phyloP scores from a whole-genome alignment of 2,797 vertebrate species.

The Aplochiton taeniatus region DNA sequence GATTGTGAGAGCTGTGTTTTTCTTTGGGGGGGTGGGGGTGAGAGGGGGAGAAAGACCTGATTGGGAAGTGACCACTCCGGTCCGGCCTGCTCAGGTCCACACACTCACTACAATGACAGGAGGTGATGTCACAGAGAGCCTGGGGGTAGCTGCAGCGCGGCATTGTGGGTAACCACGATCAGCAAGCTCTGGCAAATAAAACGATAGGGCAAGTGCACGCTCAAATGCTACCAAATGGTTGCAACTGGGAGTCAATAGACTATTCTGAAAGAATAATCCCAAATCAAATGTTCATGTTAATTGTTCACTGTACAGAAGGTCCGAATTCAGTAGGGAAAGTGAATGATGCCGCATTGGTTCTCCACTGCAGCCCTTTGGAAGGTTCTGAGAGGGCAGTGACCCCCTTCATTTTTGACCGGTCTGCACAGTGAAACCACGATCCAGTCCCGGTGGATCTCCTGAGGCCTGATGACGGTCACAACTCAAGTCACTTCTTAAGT shows the following conservation, averaged over 20 bases:
- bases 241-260: constrained; percentile 14
- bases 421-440: constrained; percentile 14
- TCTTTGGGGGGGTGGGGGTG: neutral
- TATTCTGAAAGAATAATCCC: constrained; percentile 10
- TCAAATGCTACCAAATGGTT: constrained; percentile 27
- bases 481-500: too few species aligned
- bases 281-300: constrained; percentile 5
- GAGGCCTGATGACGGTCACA: neutral
- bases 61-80: constrained; percentile 49
- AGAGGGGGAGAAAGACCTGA: constrained; percentile 21
- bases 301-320: constrained; percentile 13
- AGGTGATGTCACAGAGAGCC: constrained; percentile 51
- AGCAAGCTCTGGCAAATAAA: constrained; percentile 36
- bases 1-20: constrained; percentile 9
- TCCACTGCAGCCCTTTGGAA: constrained; percentile 8
- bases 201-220: constrained; percentile 18
- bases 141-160: constrained; percentile 16
- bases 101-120: constrained; percentile 63
- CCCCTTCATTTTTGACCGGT: constrained; percentile 41
- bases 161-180: constrained; percentile 17
- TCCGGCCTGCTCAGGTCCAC: constrained; percentile 21
- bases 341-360: constrained; percentile 26
- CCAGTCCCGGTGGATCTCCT: too few species aligned
- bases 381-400: constrained; percentile 58
- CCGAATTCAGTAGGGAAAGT: constrained; percentile 12